Evolutionary conservation across 2,888 invertebrate genomes (phyloP).

Genomic region (Poecilobothrus nobilitatus): DNA sequence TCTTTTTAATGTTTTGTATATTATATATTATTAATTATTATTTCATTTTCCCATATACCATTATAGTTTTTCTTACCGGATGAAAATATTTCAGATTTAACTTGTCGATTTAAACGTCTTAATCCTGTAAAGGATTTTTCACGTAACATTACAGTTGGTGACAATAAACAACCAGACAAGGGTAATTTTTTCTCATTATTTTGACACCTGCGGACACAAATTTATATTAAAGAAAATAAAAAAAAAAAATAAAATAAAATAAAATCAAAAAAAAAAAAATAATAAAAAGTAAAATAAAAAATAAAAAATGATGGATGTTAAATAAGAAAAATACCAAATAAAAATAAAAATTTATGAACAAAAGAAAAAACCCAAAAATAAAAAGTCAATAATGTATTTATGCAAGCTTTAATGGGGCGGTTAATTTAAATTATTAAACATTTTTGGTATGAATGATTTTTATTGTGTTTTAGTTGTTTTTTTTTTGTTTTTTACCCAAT

Average conservation of each 20-base stretch:
- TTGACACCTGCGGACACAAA: conserved; percentile 35
- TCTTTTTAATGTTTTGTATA: no score
- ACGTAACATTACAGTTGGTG: conserved; percentile 39
- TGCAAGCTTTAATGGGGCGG: no score
- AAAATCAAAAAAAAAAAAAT: not conserved
- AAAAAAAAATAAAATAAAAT: conserved; percentile 7
- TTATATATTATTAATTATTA: no score
- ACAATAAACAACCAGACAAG: conserved; percentile 37
- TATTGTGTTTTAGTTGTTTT: no score
- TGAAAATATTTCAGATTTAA: conserved; percentile 15
- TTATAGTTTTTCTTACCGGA: conserved; percentile 12
- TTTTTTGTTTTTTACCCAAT: no score
- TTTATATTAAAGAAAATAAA: conserved; percentile 19
- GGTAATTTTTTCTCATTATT: conserved; percentile 29
- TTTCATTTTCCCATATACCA: not conserved
- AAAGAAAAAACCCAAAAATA: no score
- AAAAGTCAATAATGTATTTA: no score
- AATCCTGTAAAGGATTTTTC: conserved; percentile 41
- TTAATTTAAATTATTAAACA: no score
- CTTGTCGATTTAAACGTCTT: conserved; percentile 29
- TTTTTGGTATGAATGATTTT: no score
- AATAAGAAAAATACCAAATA: no score
- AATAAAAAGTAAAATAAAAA: not conserved
- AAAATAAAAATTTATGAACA: no score
- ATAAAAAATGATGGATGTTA: no score